Evolutionary conservation across 1,140 invertebrate genomes (phyloP).

Genomic region (Acromyrmex charruanus): DNA sequence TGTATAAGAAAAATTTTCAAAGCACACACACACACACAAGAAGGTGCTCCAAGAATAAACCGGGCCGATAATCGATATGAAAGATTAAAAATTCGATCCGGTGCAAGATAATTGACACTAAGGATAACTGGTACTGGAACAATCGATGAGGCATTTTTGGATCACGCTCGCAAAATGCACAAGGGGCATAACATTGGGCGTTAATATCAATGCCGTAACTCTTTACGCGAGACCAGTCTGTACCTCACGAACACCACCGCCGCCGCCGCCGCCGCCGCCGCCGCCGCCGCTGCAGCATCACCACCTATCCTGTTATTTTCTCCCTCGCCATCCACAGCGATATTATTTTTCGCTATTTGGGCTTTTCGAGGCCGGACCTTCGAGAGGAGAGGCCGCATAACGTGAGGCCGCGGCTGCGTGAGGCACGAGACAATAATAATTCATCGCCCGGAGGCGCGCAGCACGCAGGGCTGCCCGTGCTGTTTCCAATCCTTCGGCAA

Average conservation of each 20-base stretch:
- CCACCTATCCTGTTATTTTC: constrained; percentile 68
- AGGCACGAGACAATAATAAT: constrained; percentile 82
- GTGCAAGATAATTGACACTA: constrained; percentile 30
- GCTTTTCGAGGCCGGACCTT: constrained; percentile 57
- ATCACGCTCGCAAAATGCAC: constrained; percentile 4
- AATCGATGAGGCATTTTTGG: constrained; percentile 36
- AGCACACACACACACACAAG: not conserved
- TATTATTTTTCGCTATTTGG: constrained; percentile 72
- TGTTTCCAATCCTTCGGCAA: constrained; percentile 80
- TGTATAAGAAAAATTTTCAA: not conserved
- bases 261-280: not conserved
- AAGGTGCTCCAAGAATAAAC: constrained; percentile 23
- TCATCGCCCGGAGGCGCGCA: constrained; percentile 69
- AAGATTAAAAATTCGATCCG: constrained; percentile 42
- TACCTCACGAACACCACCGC: not conserved
- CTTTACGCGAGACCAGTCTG: constrained; percentile 22
- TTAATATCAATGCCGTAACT: constrained; percentile 21
- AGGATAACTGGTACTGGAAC: constrained; percentile 37
- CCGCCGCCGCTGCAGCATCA: constrained; percentile 14
- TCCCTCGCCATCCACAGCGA: constrained; percentile 49
- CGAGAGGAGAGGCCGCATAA: constrained; percentile 63
- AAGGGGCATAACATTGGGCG: constrained; percentile 9
- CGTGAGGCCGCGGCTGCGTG: constrained; percentile 73
- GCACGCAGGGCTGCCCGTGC: constrained; percentile 74
- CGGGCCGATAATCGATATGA: not conserved